A percentile compares a stretch with the other conserved stretches of the same genome.
Conservation (phyloP, 2,797 vertebrate species). For the Lindbergichthys nudifrons region DNA sequence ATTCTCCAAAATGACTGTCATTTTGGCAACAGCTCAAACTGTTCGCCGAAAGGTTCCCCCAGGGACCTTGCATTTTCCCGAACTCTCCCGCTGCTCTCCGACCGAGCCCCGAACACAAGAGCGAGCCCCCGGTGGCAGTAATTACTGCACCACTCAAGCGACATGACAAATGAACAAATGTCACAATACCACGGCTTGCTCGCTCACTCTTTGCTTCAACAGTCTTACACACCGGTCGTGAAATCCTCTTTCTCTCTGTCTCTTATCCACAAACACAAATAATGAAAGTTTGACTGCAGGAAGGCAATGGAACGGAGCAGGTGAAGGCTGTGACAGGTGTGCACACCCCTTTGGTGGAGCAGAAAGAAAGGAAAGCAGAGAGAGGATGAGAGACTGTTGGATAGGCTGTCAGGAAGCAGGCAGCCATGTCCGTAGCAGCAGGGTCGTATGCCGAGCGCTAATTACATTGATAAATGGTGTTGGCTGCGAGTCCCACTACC, state of each 20-base stretch:
- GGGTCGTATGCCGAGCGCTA: conserved; percentile 79
- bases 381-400: conserved; percentile 49
- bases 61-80: conserved; percentile 30
- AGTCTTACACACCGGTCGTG: neutral
- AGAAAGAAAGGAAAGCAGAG: conserved; percentile 18
- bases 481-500: conserved; percentile 64
- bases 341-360: conserved; percentile 34
- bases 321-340: conserved; percentile 47
- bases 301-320: conserved; percentile 43
- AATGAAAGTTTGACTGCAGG: conserved; percentile 36
- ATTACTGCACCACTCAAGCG: conserved; percentile 78
- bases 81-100: conserved; percentile 53
- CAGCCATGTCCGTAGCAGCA: conserved; percentile 78
- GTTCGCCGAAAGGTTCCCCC: conserved; percentile 20
- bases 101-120: conserved; percentile 63
- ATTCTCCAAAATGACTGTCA: conserved; percentile 16
- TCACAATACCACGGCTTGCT: conserved; percentile 57
- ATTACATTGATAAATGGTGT: conserved; percentile 86
- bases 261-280: conserved; percentile 22
- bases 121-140: conserved; percentile 70
- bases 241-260: conserved; percentile 3
- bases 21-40: conserved; percentile 50
- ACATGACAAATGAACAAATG: conserved; percentile 80
- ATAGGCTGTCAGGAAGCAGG: conserved; percentile 76
- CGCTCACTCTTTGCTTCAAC: conserved; percentile 37